phyloP scores from a whole-genome alignment of 2,113 vertebrate genomes.

The Microcebus lehilahytsara region DNA sequence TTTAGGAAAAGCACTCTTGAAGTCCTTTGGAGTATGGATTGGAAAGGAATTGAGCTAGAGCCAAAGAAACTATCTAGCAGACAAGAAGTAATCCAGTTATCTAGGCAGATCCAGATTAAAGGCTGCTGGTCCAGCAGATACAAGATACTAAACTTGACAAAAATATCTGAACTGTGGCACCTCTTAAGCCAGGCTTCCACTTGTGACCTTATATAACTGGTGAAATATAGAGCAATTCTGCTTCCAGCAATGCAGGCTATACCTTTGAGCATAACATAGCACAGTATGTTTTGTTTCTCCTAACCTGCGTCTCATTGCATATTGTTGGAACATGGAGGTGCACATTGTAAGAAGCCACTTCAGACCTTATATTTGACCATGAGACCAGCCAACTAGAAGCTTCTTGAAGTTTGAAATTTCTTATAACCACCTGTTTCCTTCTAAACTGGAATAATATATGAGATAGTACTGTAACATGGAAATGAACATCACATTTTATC shows the following conservation, averaged over 20 bases:
- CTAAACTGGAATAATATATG: not conserved
- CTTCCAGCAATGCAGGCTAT: too few species aligned
- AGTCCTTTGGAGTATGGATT: not conserved
- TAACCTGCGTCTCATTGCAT: not conserved
- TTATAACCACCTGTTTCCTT: not conserved
- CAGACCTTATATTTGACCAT: not conserved
- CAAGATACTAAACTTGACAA: not conserved
- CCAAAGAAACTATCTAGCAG: not conserved
- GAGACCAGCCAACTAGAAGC: not conserved
- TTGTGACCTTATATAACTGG: not conserved
- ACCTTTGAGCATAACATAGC: not conserved
- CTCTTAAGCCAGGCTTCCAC: not conserved
- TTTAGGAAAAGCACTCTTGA: not conserved
- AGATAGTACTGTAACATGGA: not conserved
- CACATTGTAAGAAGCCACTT: accelerated
- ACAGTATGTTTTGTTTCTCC: not conserved
- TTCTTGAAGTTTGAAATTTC: not conserved
- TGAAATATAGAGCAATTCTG: not conserved
- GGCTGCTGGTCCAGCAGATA: not conserved
- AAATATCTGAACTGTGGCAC: not conserved
- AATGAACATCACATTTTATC: not conserved
- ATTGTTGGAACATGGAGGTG: not conserved
- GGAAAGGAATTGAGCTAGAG: not conserved
- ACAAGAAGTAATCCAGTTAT: not conserved
- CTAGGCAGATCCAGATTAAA: not conserved